Evolutionary conservation across 1,140 invertebrate species (phyloP).

Genomic region (Drosophila sechellia): DNA sequence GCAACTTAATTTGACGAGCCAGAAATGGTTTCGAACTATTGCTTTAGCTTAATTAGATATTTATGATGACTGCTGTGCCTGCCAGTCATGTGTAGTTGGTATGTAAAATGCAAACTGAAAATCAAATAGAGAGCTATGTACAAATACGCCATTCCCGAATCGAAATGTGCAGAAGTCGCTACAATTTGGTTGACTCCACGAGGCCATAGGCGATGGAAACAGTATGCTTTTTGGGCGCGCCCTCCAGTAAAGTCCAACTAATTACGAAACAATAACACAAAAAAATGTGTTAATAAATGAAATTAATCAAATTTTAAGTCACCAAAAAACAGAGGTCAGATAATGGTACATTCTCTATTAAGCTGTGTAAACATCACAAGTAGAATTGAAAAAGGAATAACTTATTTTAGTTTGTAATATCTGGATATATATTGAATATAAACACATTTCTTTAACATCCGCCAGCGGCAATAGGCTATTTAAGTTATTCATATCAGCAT

Average conservation of each 20-base stretch:
- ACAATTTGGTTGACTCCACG: constrained; percentile 51
- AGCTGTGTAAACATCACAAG: too few relatives aligned
- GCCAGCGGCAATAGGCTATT: too few relatives aligned
- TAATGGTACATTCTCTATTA: too few relatives aligned
- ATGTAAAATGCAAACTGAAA: constrained; percentile 12
- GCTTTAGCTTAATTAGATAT: constrained; percentile 68
- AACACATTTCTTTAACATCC: too few relatives aligned
- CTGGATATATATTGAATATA: neutral
- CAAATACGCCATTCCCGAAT: constrained; percentile 26
- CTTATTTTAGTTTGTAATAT: neutral
- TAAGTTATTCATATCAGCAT: too few relatives aligned
- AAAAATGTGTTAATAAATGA: neutral
- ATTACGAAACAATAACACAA: constrained; percentile 62
- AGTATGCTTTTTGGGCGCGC: constrained; percentile 25
- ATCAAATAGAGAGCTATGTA: constrained; percentile 16
- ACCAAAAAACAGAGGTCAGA: too few relatives aligned
- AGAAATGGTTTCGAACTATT: constrained; percentile 15
- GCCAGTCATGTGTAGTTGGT: constrained; percentile 18
- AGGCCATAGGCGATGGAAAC: constrained; percentile 40
- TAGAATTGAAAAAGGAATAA: neutral
- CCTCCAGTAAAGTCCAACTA: constrained; percentile 35
- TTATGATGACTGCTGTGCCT: constrained; percentile 54
- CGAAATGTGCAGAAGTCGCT: constrained; percentile 68
- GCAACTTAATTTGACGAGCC: constrained; percentile 14
- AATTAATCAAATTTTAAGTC: too few relatives aligned